Base-by-base conservation (phyloP, 1,140 invertebrate genomes). In the Drosophila littoralis region DNA sequence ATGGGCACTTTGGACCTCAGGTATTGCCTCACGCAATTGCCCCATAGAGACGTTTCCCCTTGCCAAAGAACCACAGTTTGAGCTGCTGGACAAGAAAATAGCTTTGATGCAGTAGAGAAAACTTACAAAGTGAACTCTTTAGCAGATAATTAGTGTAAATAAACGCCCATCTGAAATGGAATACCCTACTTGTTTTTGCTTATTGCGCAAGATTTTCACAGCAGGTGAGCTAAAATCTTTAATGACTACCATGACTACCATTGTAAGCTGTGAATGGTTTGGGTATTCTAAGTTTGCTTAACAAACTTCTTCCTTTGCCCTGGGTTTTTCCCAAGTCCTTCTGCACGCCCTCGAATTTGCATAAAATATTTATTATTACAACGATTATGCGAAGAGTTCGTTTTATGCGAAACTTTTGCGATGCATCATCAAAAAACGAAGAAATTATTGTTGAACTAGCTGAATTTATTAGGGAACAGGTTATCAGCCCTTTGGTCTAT, bases 171-270 rank as follows among this genome's bases (percentile, higher is more conserved):
- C 32, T 28, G 71, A 22, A 38, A 36, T 40, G 70, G 28, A 57
- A 42, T 60, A 40, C 33, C 10, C 36, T 22, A 38, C 42, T 43
- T 59, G 32, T 81, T 81, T 65, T 59, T 81, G 63, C 61, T 72
- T 81, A 73, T 77, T 77, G 61, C 35, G 66, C 69, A 72, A 68
- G 81, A 81, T 81, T 65, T 68, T 45, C 67, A 48, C 55, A 66
- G 78, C 63, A 81, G 68, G 73, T 73, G 68, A 52, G 61, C 45
- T 17, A 22, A 38, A 81, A 69, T 75, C 64, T 75, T 75, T 36
- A 22, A 9, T 9, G 40, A 40, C 38, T 46, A 45, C 43, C 43
- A 60, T 58, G 40, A 17, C 55, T 43, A 43, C 55, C 38, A 32
- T 43, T 51, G 13, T 38, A 12, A 46, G 35, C 15, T 28, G 40